Evolutionary conservation across 2,113 vertebrate genomes (phyloP), one percentile per base, ranked within the genome.

Genomic region (Spermophilus dauricus): DNA sequence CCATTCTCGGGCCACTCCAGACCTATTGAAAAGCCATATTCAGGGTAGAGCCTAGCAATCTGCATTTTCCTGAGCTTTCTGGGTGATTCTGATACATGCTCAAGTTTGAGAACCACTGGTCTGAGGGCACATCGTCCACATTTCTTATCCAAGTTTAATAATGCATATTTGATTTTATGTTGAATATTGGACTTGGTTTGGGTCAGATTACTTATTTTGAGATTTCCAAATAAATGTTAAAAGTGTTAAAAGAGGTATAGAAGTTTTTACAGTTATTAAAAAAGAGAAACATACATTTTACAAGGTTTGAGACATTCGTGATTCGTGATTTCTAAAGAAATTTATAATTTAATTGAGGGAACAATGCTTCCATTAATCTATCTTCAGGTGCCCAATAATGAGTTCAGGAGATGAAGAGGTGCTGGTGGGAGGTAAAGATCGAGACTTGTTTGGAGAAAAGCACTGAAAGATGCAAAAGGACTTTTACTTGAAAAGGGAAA

Each of bases 151-250:
- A 81, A 67, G 17, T 37, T 73, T 93, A 56, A 78, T 61, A 69
- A 61, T 58, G 26, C 3, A 1, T 72, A 32, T 61, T 86, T 83
- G 63, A 53, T 80, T 22, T 32, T 45, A 56, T 22, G 30, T 5
- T 24, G 84, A 84, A 70, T 63, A 63, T 13, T 58, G 56, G 26
- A 5, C 8, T 91, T 93, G 58, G 78, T 70, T 91, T 92, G 72
- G 82, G 53, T 86, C 75, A 39, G 69, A 11, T 2, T 83, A 37
- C 56, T 78, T 87, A 28, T 39, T 95, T 69, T 51, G 14, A 88
- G 81, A 63, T 78, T 89, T 94, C 28, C 53, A 37, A 28, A 42
- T 42, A 42, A 42, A 42, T 42, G 42, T 42, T 42, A 42, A 45
- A 9, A 8, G 45, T 45, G 45, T 67, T 83, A 34, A 53, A 80